phyloP scores from a whole-genome alignment of 2,113 vertebrate genomes.

The Pungitius pungitius region DNA sequence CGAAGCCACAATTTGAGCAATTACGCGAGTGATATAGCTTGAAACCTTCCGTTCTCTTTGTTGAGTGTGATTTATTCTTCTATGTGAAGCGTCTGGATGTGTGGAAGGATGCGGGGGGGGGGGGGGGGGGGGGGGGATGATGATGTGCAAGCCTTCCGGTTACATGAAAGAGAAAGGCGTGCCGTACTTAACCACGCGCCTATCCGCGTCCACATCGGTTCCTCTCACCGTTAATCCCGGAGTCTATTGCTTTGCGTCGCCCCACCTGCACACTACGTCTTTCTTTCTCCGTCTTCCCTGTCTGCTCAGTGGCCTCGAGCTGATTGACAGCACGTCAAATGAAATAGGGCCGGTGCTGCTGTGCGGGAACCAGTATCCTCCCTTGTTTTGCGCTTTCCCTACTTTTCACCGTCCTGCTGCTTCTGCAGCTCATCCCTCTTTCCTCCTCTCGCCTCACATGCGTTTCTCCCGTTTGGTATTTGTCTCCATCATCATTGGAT shows the following conservation, averaged over 20 bases:
- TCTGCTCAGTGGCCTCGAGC: conserved; percentile 63
- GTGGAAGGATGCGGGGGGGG: conserved; percentile 35
- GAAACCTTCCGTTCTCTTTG: conserved; percentile 37
- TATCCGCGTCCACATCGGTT: conserved; percentile 71
- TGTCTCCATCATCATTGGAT: conserved; percentile 53
- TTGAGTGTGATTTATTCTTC: conserved; percentile 48
- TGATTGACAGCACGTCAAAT: conserved; percentile 79
- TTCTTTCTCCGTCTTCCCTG: conserved; percentile 54
- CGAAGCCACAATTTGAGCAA: conserved; percentile 40
- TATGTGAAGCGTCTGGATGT: conserved; percentile 42
- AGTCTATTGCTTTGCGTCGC: conserved; percentile 57
- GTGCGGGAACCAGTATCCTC: conserved; percentile 64
- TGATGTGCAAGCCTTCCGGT: conserved; percentile 33
- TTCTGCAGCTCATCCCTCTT: conserved; percentile 25
- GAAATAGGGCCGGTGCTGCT: conserved; percentile 67
- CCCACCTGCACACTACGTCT: conserved; percentile 42
- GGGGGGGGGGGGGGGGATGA: conserved; percentile 43
- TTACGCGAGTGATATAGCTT: conserved; percentile 39
- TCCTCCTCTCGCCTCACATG: conserved; percentile 47
- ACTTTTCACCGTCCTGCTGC: conserved; percentile 45
- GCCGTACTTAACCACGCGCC: conserved; percentile 51
- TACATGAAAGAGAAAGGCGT: conserved; percentile 59
- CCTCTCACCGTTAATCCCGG: conserved; percentile 63
- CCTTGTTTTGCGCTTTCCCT: conserved; percentile 55
- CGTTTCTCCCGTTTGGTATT: conserved; percentile 50